A percentile compares a stretch with the other conserved stretches of the same genome.
These are phyloP conservation scores for Macrostomum lignano DNA, from an alignment of 1,140 invertebrate species.

Conservation along the genomic window DNA sequence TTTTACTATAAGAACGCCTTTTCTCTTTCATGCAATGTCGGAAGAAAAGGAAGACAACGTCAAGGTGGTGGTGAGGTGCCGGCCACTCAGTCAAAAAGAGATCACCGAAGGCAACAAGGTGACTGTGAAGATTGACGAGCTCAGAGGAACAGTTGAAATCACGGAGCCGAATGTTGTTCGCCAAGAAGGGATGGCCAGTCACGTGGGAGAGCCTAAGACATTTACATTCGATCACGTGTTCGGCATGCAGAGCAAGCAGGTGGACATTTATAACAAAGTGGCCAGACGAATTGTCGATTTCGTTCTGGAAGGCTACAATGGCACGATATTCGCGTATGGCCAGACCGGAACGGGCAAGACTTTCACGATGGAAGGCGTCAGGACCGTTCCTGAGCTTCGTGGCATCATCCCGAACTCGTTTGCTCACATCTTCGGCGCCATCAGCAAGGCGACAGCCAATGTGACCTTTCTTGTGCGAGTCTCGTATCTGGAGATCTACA, in stretches of 20 bases:
- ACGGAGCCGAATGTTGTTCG: slow-evolving; percentile 41
- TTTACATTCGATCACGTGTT: slow-evolving; percentile 54
- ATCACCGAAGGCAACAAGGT: slow-evolving; percentile 35
- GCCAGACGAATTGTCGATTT: slow-evolving; percentile 65
- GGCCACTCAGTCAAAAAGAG: slow-evolving; percentile 58
- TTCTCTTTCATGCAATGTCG: no score
- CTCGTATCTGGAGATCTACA: slow-evolving; percentile 79
- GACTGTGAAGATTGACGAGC: slow-evolving; percentile 35
- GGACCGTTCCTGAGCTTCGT: slow-evolving; percentile 28
- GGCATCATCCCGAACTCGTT: slow-evolving; percentile 33
- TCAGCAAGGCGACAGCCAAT: slow-evolving; percentile 44
- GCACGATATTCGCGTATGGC: slow-evolving; percentile 86
- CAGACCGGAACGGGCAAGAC: slow-evolving; percentile 93
- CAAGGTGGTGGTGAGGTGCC: slow-evolving; percentile 60
- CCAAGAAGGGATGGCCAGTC: no score
- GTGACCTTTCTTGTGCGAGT: slow-evolving; percentile 46
- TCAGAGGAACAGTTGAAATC: slow-evolving; percentile 46
- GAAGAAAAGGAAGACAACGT: no score
- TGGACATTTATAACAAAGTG: slow-evolving; percentile 61
- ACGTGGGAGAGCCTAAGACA: slow-evolving; percentile 36
- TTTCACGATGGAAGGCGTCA: slow-evolving; percentile 78
- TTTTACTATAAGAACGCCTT: no score
- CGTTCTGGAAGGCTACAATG: slow-evolving; percentile 81
- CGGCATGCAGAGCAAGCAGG: slow-evolving; percentile 33
- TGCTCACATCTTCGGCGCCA: slow-evolving; percentile 30